Percentiles rank a stretch among this genome's conserved stretches.
Conservation (phyloP, 2,113 vertebrate genomes). For the Fukomys damarensis region DNA sequence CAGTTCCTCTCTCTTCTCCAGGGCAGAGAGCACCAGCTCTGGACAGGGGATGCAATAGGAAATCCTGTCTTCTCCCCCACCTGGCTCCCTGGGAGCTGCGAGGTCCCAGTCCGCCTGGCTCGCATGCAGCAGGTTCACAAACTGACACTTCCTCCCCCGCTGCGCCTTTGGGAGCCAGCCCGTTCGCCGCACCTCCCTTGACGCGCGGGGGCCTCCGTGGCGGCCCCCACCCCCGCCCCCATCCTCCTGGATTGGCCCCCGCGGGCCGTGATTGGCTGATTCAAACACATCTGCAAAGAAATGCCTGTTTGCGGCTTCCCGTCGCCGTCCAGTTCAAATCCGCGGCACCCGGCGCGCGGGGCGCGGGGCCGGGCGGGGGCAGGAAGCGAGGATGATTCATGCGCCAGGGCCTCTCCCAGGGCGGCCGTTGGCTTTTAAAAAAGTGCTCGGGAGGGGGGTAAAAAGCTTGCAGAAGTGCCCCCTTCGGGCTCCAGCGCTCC, state of each 20-base stretch:
- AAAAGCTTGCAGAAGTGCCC: background rate
- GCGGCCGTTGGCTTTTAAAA: conserved; percentile 81
- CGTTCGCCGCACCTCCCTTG: conserved; percentile 10
- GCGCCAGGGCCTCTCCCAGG: conserved; percentile 74
- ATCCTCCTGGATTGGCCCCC: conserved; percentile 69
- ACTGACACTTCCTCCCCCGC: conserved; percentile 77
- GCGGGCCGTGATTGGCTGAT: conserved; percentile 82
- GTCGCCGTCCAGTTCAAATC: conserved; percentile 82
- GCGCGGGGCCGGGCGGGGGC: conserved; percentile 76
- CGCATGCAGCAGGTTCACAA: conserved; percentile 77
- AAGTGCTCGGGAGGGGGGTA: background rate
- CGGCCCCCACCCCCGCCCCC: conserved; percentile 57
- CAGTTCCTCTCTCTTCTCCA: background rate
- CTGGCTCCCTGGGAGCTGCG: conserved; percentile 46
- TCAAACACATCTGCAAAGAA: conserved; percentile 83
- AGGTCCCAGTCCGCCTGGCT: background rate
- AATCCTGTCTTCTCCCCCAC: conserved; percentile 48
- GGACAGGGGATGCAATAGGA: background rate
- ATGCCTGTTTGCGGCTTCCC: conserved; percentile 82
- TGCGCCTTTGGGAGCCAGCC: conserved; percentile 45
- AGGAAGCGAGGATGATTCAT: conserved; percentile 82
- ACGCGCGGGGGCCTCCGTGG: conserved; percentile 49
- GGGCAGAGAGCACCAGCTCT: background rate
- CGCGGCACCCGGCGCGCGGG: conserved; percentile 71
- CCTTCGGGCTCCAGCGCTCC: background rate